Conservation (phyloP, 2,113 vertebrate species). For the Cololabis saira region DNA sequence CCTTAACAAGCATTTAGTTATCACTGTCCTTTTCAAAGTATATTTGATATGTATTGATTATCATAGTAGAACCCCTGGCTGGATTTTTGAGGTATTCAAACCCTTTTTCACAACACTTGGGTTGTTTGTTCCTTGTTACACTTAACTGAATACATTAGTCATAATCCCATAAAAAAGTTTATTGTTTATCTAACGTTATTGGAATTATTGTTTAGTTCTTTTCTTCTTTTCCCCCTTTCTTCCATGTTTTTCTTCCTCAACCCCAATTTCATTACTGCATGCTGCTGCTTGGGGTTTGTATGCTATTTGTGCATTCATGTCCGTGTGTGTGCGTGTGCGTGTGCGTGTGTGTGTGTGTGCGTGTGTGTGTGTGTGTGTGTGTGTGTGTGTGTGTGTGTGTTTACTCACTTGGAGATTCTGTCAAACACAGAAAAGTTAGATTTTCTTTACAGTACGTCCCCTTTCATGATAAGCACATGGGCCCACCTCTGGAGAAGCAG, state of each 20-base stretch:
- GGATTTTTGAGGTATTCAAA: neutral
- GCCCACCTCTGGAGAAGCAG: too few relatives aligned
- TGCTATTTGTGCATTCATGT: slow-evolving; percentile 17
- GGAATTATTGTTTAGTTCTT: slow-evolving; percentile 3
- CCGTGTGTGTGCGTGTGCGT: neutral
- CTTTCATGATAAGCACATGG: too few relatives aligned
- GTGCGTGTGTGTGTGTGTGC: slow-evolving; percentile 15
- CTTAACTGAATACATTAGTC: neutral
- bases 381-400: too few relatives aligned
- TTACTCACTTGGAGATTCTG: too few relatives aligned
- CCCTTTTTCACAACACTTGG: too few relatives aligned
- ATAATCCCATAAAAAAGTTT: too few relatives aligned
- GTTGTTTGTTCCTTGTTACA: too few relatives aligned
- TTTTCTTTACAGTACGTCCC: too few relatives aligned
- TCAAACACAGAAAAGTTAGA: too few relatives aligned
- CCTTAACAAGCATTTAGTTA: too few relatives aligned
- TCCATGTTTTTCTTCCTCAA: slow-evolving; percentile 14
- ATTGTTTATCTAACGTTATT: neutral
- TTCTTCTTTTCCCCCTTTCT: neutral
- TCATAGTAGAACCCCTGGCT: neutral
- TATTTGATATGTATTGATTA: too few relatives aligned
- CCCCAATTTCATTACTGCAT: slow-evolving; percentile 23
- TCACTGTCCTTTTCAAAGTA: too few relatives aligned
- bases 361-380: slow-evolving; percentile 11
- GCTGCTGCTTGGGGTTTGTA: slow-evolving; percentile 65